Conservation (phyloP, 2,797 vertebrate genomes). For the Menidia menidia region DNA sequence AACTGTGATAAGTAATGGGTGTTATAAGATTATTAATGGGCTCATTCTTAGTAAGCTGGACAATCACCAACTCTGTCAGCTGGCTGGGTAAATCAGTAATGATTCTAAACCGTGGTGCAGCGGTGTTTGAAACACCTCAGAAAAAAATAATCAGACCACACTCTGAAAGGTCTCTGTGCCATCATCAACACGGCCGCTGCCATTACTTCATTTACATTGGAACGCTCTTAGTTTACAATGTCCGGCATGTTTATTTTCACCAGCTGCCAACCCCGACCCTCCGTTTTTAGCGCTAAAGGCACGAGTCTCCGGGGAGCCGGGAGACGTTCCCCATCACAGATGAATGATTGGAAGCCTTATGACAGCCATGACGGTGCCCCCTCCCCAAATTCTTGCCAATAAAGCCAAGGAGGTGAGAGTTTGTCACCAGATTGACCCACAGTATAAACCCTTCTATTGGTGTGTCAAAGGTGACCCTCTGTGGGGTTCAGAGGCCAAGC, state of each 20-base stretch:
- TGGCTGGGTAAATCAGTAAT: too few relatives aligned
- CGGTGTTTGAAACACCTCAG: too few relatives aligned
- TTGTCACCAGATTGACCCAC: conserved; percentile 65
- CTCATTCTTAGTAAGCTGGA: too few relatives aligned
- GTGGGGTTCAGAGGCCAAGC: conserved; percentile 72
- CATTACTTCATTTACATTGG: conserved; percentile 29
- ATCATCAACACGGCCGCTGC: background rate
- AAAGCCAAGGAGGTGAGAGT: conserved; percentile 70
- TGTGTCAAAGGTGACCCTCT: conserved; percentile 76
- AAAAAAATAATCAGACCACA: too few relatives aligned
- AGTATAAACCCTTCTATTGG: conserved; percentile 46
- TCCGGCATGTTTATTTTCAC: conserved; percentile 33
- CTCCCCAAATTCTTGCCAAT: conserved; percentile 52
- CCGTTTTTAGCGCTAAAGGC: conserved; percentile 47
- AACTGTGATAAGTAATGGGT: too few relatives aligned
- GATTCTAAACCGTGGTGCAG: too few relatives aligned
- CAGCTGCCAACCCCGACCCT: conserved; percentile 44
- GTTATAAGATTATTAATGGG: too few relatives aligned
- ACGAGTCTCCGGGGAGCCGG: conserved; percentile 41
- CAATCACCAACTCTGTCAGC: too few relatives aligned
- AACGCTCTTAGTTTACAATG: conserved; percentile 16
- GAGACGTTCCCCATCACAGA: conserved; percentile 46
- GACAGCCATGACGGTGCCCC: conserved; percentile 63
- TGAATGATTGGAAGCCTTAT: conserved; percentile 65
- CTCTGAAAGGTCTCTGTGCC: too few relatives aligned